These are phyloP conservation scores for Drosophila kohkoa DNA, from an alignment of 1,140 invertebrate genomes.

Conservation along the genomic window DNA sequence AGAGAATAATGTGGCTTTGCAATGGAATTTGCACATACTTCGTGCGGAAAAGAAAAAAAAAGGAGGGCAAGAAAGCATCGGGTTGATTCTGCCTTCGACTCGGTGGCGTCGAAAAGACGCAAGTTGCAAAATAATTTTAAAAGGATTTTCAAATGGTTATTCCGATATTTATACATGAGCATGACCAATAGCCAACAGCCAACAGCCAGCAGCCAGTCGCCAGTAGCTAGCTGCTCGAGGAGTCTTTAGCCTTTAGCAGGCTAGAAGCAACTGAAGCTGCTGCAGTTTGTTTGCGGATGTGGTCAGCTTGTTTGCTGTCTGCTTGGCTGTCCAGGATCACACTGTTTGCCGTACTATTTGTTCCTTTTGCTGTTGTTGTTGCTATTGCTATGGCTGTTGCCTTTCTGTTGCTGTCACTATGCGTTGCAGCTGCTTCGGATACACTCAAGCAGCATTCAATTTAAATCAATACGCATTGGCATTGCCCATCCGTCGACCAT, in stretches of 20 bases:
- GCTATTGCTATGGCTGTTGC: neutral
- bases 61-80: conserved; percentile 31
- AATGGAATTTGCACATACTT: conserved; percentile 83
- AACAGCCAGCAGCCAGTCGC: conserved; percentile 33
- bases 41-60: conserved; percentile 38
- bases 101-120: conserved; percentile 76
- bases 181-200: conserved; percentile 53
- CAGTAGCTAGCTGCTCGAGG: conserved; percentile 22
- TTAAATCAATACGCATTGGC: conserved; percentile 65
- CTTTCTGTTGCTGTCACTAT: conserved; percentile 7
- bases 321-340: conserved; percentile 33
- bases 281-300: conserved; percentile 74
- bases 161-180: conserved; percentile 76
- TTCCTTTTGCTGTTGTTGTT: conserved; percentile 13
- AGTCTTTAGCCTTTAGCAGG: neutral
- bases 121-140: conserved; percentile 82
- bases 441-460: conserved; percentile 69
- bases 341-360: conserved; percentile 20
- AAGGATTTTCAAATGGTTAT: conserved; percentile 81
- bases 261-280: conserved; percentile 1
- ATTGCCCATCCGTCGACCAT: neutral
- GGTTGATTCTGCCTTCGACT: neutral
- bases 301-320: conserved; percentile 72
- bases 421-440: conserved; percentile 19
- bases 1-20: conserved; percentile 83